Evolutionary conservation across 92 coral and sea anemone genomes (phyloP), one percentile per base, ranked within the genome.

Genomic region (Micromussa lordhowensis): DNA sequence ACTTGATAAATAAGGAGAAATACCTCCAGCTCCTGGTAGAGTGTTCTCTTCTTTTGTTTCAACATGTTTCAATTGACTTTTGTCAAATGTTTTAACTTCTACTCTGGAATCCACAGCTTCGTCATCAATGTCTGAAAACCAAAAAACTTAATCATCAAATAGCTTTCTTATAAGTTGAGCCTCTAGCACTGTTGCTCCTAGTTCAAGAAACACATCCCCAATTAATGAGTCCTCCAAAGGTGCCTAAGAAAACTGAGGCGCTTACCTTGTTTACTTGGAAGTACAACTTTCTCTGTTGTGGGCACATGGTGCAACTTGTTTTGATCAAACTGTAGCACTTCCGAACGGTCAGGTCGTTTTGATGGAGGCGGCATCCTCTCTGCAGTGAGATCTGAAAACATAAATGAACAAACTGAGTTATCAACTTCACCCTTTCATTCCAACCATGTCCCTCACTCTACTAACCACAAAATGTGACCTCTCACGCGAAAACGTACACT

Each of bases 261-360:
- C 17, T 63, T 77, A 86, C 89, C 89, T 86, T 86, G 31, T 78
- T 86, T 44, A 68, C 51, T 59, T 5, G 96, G 96, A 31, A 94
- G 85, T 17, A 94, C 85, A 75, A 86, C 88, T 77, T 94, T 94
- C 82, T 94, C 96, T 24, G 90, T 89, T 26, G 88, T 81, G 5
- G 86, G 40, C 35, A 94, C 95, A 87, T 94, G 95, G 38, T 94
- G 89, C 15, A 94, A 93, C 77, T 92, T 76, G 21, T 54, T 72
- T 4, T 83, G 86, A 66, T 93, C 92, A 81, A 95, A 95, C 55
- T 28, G 32, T n/a, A 90, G 53, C 71, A 95, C 96, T 58, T 92
- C 98, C 54, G 98, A 93, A 66, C 96, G 94, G 79, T 95, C 98
- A 38, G 98, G 98, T 17, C 92, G 91, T 68, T 68, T 87, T 16